These are phyloP conservation scores for Zeugodacus cucurbitae DNA, from an alignment of 1,140 invertebrate species.

Conservation along the genomic window DNA sequence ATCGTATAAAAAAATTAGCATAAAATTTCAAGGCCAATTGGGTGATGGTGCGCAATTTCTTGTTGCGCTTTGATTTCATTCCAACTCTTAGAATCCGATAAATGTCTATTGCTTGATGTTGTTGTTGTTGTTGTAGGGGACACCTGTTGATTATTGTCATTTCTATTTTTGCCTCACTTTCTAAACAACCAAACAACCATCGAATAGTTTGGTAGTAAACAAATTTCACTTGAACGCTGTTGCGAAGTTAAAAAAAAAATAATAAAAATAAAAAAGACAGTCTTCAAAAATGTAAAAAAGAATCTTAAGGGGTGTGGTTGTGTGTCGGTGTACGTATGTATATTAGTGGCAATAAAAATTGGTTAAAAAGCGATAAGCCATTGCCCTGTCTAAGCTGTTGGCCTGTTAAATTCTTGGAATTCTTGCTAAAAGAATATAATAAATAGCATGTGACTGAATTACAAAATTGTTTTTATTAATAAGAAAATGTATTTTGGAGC, in stretches of 20 bases:
- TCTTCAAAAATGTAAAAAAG: not conserved
- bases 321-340: not conserved
- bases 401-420: not conserved
- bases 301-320: not conserved
- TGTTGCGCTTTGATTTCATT: not conserved
- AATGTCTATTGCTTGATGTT: too few relatives aligned
- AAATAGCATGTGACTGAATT: not conserved
- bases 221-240: not conserved
- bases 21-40: slow-evolving; percentile 3
- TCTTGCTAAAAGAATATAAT: not conserved
- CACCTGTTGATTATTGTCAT: not conserved
- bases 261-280: not conserved
- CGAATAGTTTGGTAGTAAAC: not conserved
- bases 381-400: not conserved
- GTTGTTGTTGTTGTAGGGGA: not conserved
- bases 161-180: slow-evolving; percentile 25
- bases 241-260: not conserved
- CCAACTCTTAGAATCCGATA: not conserved
- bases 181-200: slow-evolving; percentile 13
- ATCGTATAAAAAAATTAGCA: not conserved
- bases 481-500: too few relatives aligned
- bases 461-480: not conserved
- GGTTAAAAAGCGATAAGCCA: not conserved
- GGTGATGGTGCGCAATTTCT: slow-evolving; percentile 4
- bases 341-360: not conserved